phyloP scores from a whole-genome alignment of 2,888 invertebrate genomes.

The Erannis defoliaria region DNA sequence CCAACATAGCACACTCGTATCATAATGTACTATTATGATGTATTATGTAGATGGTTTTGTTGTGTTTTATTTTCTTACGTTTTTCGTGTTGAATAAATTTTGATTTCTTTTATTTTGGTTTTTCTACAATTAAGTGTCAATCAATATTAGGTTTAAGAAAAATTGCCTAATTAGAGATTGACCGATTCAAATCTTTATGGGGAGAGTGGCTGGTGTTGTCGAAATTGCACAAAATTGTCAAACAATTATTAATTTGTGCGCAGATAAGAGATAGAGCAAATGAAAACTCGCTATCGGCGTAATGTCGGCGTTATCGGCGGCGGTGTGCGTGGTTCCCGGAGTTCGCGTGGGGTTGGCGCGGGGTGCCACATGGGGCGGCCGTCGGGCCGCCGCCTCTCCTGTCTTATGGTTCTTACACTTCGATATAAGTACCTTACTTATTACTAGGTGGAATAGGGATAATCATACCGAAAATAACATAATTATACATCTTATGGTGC shows the following conservation, averaged over 20 bases:
- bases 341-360: constrained; percentile 12
- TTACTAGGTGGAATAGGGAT: background rate
- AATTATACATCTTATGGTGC: no score
- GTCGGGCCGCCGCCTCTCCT: background rate
- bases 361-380: background rate
- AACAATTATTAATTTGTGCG: background rate
- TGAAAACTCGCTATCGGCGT: constrained; percentile 16
- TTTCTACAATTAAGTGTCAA: no score
- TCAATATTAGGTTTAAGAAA: no score
- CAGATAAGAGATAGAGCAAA: constrained; percentile 3
- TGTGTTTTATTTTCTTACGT: no score
- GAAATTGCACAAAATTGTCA: background rate
- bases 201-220: background rate
- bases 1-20: no score
- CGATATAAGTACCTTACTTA: no score
- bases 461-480: background rate
- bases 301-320: constrained; percentile 18
- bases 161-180: no score
- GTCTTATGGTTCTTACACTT: background rate
- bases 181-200: background rate
- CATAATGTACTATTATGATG: no score
- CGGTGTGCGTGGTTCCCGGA: constrained; percentile 5
- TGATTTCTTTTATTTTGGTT: no score
- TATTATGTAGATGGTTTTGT: no score
- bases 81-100: no score